Conservation (phyloP, 2,113 vertebrate species). For the Chaenogobius annularis region DNA sequence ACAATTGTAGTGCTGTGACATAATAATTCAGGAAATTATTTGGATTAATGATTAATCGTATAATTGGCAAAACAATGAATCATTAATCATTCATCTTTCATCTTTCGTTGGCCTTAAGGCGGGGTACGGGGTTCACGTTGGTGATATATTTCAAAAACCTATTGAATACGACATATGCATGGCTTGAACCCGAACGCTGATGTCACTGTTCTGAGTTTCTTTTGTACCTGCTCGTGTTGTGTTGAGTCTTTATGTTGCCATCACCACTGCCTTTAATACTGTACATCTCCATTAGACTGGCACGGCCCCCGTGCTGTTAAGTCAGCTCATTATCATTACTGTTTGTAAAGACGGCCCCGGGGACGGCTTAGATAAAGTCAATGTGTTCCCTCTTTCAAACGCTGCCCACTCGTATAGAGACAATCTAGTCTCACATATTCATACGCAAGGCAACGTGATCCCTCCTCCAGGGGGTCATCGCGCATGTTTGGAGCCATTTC, state of each 20-base stretch:
- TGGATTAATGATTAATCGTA: too few relatives aligned
- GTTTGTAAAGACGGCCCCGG: slow-evolving; percentile 19
- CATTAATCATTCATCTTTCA: too few relatives aligned
- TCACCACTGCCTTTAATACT: not conserved
- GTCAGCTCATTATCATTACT: slow-evolving; percentile 31
- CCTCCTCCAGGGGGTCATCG: not conserved
- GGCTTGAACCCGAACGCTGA: too few relatives aligned
- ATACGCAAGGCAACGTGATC: not conserved
- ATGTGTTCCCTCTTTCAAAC: slow-evolving; percentile 10
- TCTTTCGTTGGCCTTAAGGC: too few relatives aligned
- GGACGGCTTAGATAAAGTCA: slow-evolving; percentile 27
- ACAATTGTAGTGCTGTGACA: too few relatives aligned
- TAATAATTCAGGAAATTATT: too few relatives aligned
- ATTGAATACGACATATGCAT: too few relatives aligned
- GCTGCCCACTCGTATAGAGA: not conserved
- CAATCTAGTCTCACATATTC: not conserved
- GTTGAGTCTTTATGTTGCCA: not conserved
- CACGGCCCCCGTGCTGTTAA: slow-evolving; percentile 27
- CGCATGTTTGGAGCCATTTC: not conserved
- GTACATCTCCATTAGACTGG: not conserved
- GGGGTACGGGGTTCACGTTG: too few relatives aligned
- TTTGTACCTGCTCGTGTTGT: not conserved
- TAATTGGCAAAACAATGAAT: too few relatives aligned
- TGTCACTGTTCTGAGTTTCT: not conserved
- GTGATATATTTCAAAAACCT: too few relatives aligned